phyloP scores from a whole-genome alignment of 2,113 vertebrate species.

The Apodemus speciosus region DNA sequence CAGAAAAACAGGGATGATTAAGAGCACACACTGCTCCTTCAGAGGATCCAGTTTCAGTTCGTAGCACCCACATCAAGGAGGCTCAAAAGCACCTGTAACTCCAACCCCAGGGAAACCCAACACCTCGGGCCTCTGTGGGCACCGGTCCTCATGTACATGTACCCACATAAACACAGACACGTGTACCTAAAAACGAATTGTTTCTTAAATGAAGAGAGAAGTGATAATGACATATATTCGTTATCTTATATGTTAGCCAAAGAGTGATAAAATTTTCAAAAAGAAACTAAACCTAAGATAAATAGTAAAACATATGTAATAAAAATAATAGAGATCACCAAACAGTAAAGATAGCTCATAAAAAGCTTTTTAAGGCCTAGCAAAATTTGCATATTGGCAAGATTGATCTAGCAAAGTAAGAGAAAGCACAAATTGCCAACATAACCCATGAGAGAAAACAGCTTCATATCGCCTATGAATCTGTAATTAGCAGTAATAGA shows the following conservation, averaged over 20 bases:
- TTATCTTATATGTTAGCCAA: background rate
- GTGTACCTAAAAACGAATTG: background rate
- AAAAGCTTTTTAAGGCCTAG: background rate
- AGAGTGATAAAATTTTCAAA: background rate
- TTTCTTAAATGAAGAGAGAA: background rate
- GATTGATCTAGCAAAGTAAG: background rate
- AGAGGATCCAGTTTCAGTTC: background rate
- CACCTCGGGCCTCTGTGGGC: background rate
- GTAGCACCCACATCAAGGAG: background rate
- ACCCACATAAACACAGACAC: background rate
- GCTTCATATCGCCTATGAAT: background rate
- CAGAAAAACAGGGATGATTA: background rate
- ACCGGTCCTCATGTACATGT: background rate
- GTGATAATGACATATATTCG: background rate
- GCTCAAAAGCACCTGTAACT: background rate
- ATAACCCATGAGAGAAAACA: background rate
- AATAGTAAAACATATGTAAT: background rate
- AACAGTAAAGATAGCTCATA: background rate
- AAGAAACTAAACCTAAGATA: background rate
- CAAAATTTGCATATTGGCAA: background rate
- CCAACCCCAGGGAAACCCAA: background rate
- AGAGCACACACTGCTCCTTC: background rate
- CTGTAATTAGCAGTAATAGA: background rate
- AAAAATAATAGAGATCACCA: background rate
- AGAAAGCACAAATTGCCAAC: background rate